A percentile compares a stretch with the other conserved stretches of the same genome.
Conservation (phyloP, 2,888 invertebrate genomes). For the Perizoma affinitatum region DNA sequence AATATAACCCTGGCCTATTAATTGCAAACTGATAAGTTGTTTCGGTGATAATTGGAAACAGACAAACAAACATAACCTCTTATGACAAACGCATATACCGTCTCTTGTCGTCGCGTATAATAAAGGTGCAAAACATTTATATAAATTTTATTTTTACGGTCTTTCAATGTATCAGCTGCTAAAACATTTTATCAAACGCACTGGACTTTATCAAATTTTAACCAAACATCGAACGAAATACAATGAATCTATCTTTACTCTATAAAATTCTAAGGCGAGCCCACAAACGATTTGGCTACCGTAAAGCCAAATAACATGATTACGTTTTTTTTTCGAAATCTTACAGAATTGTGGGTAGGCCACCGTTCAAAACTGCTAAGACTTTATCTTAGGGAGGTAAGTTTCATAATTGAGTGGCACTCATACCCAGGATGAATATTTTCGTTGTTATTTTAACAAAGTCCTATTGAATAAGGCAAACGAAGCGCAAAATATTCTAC, state of each 20-base stretch:
- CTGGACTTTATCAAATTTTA: constrained; percentile 30
- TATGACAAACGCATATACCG: too few species aligned
- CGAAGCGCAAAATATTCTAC: constrained; percentile 76
- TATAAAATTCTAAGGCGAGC: constrained; percentile 53
- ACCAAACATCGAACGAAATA: constrained; percentile 25
- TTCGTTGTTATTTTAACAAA: constrained; percentile 51
- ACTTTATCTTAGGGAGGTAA: constrained; percentile 37
- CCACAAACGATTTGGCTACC: constrained; percentile 72
- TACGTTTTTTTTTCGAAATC: constrained; percentile 57
- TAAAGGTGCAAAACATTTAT: neutral
- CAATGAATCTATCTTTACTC: constrained; percentile 36
- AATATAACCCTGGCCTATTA: too few species aligned
- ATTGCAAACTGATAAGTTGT: too few species aligned
- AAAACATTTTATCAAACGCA: constrained; percentile 24
- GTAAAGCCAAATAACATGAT: constrained; percentile 72
- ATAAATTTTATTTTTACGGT: neutral
- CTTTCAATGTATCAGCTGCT: constrained; percentile 31
- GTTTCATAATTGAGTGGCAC: constrained; percentile 36
- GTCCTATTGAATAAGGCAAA: constrained; percentile 67
- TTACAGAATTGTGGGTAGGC: constrained; percentile 29
- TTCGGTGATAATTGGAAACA: too few species aligned
- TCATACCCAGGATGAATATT: constrained; percentile 15
- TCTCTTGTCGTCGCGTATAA: too few species aligned
- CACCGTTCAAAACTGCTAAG: neutral
- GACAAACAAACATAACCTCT: too few species aligned